Conservation (phyloP, 1,140 invertebrate species). For the Macrobrachium nipponense region DNA sequence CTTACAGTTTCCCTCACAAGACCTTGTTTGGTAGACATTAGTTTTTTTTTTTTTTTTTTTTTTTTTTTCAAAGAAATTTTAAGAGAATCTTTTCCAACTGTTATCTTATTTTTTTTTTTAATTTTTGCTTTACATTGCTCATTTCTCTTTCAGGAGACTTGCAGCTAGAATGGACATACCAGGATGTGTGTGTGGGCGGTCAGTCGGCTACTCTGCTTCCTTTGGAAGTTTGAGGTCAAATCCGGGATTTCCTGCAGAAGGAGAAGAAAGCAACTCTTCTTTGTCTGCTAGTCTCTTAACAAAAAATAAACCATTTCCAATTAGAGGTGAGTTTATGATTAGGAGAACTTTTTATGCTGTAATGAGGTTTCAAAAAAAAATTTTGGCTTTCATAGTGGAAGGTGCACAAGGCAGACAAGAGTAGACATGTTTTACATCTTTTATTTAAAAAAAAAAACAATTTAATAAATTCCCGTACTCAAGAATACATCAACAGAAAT, state of each 20-base stretch:
- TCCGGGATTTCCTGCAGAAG: constrained; percentile 23
- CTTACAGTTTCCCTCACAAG: no score
- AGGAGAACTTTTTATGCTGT: neutral
- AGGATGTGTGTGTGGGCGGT: constrained; percentile 54
- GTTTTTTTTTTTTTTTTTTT: no score
- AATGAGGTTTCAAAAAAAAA: neutral
- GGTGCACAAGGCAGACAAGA: no score
- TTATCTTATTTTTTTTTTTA: neutral
- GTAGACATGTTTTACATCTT: no score
- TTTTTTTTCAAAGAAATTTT: no score
- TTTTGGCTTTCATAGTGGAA: no score
- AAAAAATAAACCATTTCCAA: constrained; percentile 54
- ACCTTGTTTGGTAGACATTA: no score
- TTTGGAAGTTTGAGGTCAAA: constrained; percentile 11
- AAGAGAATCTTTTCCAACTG: no score
- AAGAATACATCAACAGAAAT: no score
- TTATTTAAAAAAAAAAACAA: no score
- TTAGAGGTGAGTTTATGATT: constrained; percentile 40
- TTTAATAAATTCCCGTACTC: no score
- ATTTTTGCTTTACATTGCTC: neutral
- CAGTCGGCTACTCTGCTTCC: constrained; percentile 16
- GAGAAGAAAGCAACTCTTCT: constrained; percentile 22
- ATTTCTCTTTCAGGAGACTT: constrained; percentile 1
- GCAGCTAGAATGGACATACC: constrained; percentile 45
- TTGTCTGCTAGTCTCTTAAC: constrained; percentile 49